These are phyloP conservation scores for Thaleichthys pacificus DNA, from an alignment of 2,797 vertebrate genomes.

Conservation along the genomic window DNA sequence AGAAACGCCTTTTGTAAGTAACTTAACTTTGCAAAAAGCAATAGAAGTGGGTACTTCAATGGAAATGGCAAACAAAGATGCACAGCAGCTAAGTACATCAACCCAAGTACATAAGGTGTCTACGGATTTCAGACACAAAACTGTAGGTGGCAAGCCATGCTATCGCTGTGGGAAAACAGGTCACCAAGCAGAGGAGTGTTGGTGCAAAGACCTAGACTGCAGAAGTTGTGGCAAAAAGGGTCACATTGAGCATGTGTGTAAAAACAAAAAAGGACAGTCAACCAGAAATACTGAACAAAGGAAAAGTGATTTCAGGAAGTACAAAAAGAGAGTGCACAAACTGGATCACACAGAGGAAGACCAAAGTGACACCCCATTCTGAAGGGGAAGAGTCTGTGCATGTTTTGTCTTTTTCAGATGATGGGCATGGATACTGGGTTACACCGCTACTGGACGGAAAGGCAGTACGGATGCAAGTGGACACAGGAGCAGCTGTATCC, in stretches of 20 bases:
- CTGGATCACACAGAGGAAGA: neutral
- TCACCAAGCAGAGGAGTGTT: slow-evolving; percentile 54
- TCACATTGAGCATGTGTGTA: slow-evolving; percentile 12
- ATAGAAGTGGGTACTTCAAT: slow-evolving; percentile 25
- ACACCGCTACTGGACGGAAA: slow-evolving; percentile 1
- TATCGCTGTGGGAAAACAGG: slow-evolving; percentile 59
- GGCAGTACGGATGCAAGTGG: slow-evolving; percentile 13
- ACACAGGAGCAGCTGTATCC: slow-evolving; percentile 1
- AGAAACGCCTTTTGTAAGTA: slow-evolving; percentile 5
- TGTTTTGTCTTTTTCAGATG: slow-evolving; percentile 4
- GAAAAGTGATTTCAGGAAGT: neutral
- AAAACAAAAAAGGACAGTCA: slow-evolving; percentile 26
- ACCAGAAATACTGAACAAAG: neutral
- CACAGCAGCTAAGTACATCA: slow-evolving; percentile 35
- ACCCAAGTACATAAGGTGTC: slow-evolving; percentile 42
- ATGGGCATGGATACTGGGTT: slow-evolving; percentile 3
- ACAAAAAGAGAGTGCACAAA: slow-evolving; percentile 17
- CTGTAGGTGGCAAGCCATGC: slow-evolving; percentile 39
- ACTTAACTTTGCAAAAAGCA: slow-evolving; percentile 7
- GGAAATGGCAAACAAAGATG: slow-evolving; percentile 24
- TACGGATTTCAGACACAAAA: slow-evolving; percentile 46
- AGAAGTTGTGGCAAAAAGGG: slow-evolving; percentile 43
- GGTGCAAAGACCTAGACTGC: slow-evolving; percentile 55
- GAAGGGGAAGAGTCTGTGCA: neutral
- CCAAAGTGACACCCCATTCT: neutral